These are phyloP conservation scores for Heliopora coerulea DNA, from an alignment of 92 coral and sea anemone genomes.

Conservation along the genomic window DNA sequence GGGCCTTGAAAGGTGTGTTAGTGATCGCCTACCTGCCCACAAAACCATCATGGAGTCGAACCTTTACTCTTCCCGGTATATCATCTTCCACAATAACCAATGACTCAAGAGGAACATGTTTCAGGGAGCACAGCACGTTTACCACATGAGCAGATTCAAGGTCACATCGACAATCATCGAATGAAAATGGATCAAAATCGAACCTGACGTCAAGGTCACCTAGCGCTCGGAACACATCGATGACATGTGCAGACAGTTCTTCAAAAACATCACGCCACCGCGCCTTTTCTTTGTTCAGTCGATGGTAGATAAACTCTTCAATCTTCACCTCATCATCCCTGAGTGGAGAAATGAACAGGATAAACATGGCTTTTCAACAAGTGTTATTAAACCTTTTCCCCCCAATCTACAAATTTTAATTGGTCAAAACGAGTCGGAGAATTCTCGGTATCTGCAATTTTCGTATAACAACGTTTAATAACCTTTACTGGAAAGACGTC, in stretches of 20 bases:
- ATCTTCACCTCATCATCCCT: neutral
- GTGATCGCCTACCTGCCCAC: neutral
- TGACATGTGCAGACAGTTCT: slow-evolving; percentile 5
- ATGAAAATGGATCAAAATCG: slow-evolving; percentile 26
- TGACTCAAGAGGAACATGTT: slow-evolving; percentile 28
- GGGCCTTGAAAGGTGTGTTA: too few species aligned
- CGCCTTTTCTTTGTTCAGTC: neutral
- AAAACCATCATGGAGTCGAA: slow-evolving; percentile 12
- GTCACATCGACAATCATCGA: slow-evolving; percentile 28
- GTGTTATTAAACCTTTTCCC: too few species aligned
- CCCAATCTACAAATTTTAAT: too few species aligned
- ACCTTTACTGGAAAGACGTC: too few species aligned
- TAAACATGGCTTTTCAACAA: too few species aligned
- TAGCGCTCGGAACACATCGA: slow-evolving; percentile 16
- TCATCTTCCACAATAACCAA: slow-evolving; percentile 1
- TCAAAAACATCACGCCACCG: neutral
- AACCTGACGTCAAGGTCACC: slow-evolving; percentile 19
- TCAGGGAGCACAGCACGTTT: slow-evolving; percentile 17
- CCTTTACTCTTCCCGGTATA: slow-evolving; percentile 23
- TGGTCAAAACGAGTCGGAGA: too few species aligned
- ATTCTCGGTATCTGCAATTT: too few species aligned
- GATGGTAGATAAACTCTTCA: neutral
- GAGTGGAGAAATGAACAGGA: neutral
- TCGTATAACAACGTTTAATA: too few species aligned
- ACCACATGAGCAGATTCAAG: neutral